Conservation (phyloP, 2,113 vertebrate species). For the Pteruthius melanotis region DNA sequence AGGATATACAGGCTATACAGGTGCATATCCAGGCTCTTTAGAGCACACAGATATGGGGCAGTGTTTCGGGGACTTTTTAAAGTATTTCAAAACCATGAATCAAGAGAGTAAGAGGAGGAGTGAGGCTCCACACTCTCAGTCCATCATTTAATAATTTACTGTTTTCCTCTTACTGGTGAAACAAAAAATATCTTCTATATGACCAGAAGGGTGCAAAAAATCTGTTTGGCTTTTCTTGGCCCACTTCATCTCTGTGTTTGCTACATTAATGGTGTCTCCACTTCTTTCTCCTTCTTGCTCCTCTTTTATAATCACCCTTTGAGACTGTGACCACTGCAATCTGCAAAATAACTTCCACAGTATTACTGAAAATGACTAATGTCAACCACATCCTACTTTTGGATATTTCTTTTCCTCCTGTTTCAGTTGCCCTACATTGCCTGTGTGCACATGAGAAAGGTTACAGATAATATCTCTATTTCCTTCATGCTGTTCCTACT, state of each 20-base stretch:
- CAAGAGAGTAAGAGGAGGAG: background rate
- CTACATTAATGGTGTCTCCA: background rate
- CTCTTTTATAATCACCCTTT: background rate
- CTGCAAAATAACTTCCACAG: background rate
- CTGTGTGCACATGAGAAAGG: background rate
- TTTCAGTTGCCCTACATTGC: background rate
- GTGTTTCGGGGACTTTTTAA: background rate
- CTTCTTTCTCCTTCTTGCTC: background rate
- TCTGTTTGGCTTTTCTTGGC: background rate
- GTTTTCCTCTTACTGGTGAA: background rate
- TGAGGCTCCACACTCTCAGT: background rate
- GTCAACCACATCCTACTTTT: background rate
- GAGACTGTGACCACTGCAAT: rapidly evolving
- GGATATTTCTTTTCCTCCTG: background rate
- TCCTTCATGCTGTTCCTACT: background rate
- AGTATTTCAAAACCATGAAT: background rate
- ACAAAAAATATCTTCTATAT: background rate
- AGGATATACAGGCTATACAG: background rate
- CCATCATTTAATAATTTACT: background rate
- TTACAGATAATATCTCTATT: background rate
- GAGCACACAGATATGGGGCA: background rate
- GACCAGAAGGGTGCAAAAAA: background rate
- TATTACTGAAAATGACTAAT: background rate
- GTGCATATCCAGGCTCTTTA: background rate
- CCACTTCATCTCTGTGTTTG: background rate